Evolutionary conservation across 2,797 vertebrate genomes (phyloP).

Genomic region (Buceros bicornis): DNA sequence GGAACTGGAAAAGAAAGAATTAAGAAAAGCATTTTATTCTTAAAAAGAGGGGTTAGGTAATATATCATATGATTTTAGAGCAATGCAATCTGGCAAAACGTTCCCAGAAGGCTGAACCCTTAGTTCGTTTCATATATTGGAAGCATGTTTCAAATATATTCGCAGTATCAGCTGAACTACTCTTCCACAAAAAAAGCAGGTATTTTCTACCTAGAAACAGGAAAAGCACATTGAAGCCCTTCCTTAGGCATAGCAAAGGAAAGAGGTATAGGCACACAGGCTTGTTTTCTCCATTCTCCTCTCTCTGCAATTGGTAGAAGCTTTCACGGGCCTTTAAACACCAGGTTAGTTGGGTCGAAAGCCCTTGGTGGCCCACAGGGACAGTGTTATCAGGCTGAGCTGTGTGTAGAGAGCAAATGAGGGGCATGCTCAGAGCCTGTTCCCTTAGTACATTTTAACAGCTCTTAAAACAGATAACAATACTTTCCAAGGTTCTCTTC

Average conservation of each 20-base stretch:
- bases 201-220: neutral
- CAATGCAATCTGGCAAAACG: neutral
- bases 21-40: neutral
- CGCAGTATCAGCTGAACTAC: neutral
- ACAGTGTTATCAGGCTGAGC: neutral
- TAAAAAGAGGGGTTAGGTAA: neutral
- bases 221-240: neutral
- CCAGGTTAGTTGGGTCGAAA: neutral
- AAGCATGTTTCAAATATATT: neutral
- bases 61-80: neutral
- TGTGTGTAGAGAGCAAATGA: neutral
- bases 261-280: neutral
- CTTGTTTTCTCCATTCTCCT: neutral
- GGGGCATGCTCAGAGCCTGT: neutral
- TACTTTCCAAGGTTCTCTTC: neutral
- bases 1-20: neutral
- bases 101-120: neutral
- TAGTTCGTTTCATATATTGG: neutral
- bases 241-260: neutral
- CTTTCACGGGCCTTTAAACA: neutral
- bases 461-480: neutral
- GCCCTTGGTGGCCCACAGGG: neutral
- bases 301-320: neutral
- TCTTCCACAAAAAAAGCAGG: neutral
- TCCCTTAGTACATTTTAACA: neutral